Evolutionary conservation across 2,888 invertebrate genomes (phyloP).

Genomic region (Allacma fusca): DNA sequence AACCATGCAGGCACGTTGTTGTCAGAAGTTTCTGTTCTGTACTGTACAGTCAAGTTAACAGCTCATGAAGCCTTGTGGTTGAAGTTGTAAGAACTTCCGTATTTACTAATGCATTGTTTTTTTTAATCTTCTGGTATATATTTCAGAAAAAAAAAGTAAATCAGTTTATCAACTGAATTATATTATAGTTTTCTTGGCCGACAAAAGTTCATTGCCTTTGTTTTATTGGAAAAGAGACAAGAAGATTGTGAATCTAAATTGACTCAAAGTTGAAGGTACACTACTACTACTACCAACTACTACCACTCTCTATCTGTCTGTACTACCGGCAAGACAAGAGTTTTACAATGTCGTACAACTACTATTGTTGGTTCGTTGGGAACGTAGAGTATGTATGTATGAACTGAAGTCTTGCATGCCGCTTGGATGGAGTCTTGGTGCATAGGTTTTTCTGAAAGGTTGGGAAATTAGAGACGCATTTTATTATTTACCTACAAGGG

Average conservation of each 20-base stretch:
- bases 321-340: neutral
- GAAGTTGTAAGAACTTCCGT: slow-evolving; percentile 4
- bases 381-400: neutral
- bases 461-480: slow-evolving; percentile 6
- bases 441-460: neutral
- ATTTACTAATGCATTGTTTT: slow-evolving; percentile 8
- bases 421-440: too few relatives aligned
- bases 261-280: neutral
- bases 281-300: too few relatives aligned
- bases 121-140: neutral
- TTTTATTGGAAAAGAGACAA: neutral
- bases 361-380: neutral
- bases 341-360: neutral
- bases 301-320: too few relatives aligned
- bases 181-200: neutral
- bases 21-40: neutral
- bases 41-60: neutral
- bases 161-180: neutral
- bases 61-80: slow-evolving; percentile 11
- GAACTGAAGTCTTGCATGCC: too few relatives aligned
- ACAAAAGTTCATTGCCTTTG: slow-evolving; percentile 13
- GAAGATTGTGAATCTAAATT: slow-evolving; percentile 16
- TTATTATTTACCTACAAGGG: slow-evolving; percentile 8
- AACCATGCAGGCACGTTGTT: neutral
- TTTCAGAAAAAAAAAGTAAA: slow-evolving; percentile 5